Evolutionary conservation across 1,140 invertebrate species (phyloP).

Genomic region (Bombus polaris): DNA sequence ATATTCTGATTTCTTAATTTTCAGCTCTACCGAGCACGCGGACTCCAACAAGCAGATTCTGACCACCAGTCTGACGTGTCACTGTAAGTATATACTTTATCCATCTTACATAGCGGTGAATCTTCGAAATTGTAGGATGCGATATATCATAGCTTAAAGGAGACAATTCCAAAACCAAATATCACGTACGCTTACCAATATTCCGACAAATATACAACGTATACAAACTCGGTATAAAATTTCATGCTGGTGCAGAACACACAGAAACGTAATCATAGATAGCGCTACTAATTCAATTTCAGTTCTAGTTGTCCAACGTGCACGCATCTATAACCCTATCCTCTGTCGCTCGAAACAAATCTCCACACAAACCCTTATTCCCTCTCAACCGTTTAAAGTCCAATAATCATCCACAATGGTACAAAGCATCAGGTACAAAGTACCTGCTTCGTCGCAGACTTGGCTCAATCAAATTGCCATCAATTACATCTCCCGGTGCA

Average conservation of each 20-base stretch:
- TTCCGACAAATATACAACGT: neutral
- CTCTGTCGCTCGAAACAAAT: neutral
- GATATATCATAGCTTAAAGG: neutral
- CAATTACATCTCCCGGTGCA: neutral
- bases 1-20: constrained; percentile 50
- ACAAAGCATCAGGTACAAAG: neutral
- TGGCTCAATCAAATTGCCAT: neutral
- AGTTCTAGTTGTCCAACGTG: neutral
- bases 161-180: too few species aligned
- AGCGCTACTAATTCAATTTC: neutral
- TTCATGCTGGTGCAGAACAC: neutral
- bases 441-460: neutral
- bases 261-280: too few species aligned
- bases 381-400: neutral
- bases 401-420: neutral
- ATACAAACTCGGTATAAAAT: neutral
- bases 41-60: constrained; percentile 71
- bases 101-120: neutral
- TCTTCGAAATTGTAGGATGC: neutral
- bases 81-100: constrained; percentile 69
- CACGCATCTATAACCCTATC: neutral
- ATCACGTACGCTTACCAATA: too few species aligned
- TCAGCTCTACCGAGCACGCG: constrained; percentile 67
- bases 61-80: constrained; percentile 75
- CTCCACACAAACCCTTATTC: too few species aligned